Evolutionary conservation across 1,140 invertebrate species (phyloP).

Genomic region (Drosophila teissieri): DNA sequence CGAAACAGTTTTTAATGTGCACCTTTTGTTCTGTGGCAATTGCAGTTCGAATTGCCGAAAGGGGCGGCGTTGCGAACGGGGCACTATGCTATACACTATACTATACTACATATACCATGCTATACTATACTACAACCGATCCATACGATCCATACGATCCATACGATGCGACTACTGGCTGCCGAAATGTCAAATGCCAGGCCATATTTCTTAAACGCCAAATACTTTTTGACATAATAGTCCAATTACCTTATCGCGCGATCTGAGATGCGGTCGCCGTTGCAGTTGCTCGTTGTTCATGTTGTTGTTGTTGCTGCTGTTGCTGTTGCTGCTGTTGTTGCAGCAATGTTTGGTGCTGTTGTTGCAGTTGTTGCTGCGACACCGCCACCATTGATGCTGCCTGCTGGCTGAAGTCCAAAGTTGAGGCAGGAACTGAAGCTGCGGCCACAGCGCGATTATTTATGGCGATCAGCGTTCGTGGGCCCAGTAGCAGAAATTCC

Average conservation of each 20-base stretch:
- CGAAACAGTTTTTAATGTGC: conserved; percentile 74
- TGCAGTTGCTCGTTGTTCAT: conserved; percentile 40
- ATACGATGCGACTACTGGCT: conserved; percentile 45
- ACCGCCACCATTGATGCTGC: conserved; percentile 70
- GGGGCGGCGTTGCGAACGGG: not conserved
- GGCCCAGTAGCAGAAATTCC: conserved; percentile 78
- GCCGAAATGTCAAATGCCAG: conserved; percentile 84
- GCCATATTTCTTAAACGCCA: conserved; percentile 84
- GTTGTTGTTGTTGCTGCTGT: conserved; percentile 25
- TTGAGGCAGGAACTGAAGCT: conserved; percentile 19
- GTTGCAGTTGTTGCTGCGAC: conserved; percentile 22
- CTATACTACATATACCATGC: no score
- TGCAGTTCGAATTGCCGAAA: conserved; percentile 31
- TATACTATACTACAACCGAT: no score
- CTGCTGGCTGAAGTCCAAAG: conserved; percentile 15
- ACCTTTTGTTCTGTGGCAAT: conserved; percentile 82
- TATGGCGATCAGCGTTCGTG: conserved; percentile 76
- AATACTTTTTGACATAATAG: conserved; percentile 85
- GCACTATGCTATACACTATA: not conserved
- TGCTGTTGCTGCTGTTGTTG: conserved; percentile 38
- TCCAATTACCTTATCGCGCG: conserved; percentile 85
- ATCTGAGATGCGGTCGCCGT: conserved; percentile 81
- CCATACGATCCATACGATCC: no score
- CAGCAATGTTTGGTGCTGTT: conserved; percentile 18
- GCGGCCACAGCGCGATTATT: conserved; percentile 71